Evolutionary conservation across 1,140 invertebrate genomes (phyloP).

Genomic region (Macrobrachium rosenbergii): DNA sequence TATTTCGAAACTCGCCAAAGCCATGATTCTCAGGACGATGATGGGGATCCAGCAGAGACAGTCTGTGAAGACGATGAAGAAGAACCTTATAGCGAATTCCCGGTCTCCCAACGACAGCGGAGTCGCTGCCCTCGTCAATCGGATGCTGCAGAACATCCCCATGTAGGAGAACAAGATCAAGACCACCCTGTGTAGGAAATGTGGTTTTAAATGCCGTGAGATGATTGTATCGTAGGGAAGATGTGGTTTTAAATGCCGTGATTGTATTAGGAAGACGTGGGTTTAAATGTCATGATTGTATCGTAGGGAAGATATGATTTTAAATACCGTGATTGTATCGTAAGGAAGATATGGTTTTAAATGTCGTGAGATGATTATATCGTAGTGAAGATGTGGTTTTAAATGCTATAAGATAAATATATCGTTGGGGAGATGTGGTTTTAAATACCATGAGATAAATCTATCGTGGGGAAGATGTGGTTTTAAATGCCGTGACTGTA

Average conservation of each 20-base stretch:
- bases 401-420: no score
- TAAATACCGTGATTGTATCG: no score
- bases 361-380: no score
- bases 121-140: slow-evolving; percentile 75
- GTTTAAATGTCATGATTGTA: neutral
- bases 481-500: neutral
- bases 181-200: slow-evolving; percentile 72
- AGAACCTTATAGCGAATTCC: slow-evolving; percentile 81
- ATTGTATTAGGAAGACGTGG: neutral
- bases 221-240: neutral
- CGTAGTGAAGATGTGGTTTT: neutral
- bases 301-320: neutral
- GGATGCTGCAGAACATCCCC: slow-evolving; percentile 79
- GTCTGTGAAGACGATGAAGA: slow-evolving; percentile 83
- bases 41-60: slow-evolving; percentile 82
- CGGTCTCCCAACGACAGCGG: slow-evolving; percentile 76
- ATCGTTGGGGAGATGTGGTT: neutral
- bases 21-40: slow-evolving; percentile 78
- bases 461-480: neutral
- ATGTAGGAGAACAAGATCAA: slow-evolving; percentile 77
- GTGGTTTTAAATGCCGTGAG: neutral
- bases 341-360: neutral
- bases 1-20: slow-evolving; percentile 70
- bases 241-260: neutral
- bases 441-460: neutral